phyloP scores from a whole-genome alignment of 2,888 invertebrate species.

The Tupiocoris notatus region DNA sequence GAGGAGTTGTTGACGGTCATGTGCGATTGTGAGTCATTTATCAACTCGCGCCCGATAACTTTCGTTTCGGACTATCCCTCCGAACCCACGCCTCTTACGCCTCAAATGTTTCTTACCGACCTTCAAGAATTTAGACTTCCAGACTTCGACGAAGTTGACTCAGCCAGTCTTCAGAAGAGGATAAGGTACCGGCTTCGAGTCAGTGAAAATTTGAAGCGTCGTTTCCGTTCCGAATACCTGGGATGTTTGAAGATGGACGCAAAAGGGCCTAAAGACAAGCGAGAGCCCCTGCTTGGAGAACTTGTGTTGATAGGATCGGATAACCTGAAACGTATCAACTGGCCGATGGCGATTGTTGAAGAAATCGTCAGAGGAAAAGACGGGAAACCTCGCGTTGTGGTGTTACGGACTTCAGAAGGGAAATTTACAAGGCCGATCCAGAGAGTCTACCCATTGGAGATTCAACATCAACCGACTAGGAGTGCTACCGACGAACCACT shows the following conservation, averaged over 20 bases:
- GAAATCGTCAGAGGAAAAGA: background rate
- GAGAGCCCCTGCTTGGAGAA: constrained; percentile 18
- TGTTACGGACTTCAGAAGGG: constrained; percentile 9
- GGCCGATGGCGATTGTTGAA: constrained; percentile 40
- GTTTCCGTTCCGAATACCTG: constrained; percentile 20
- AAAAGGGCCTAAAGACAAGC: background rate
- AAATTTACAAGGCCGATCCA: constrained; percentile 17
- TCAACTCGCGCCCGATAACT: constrained; percentile 29
- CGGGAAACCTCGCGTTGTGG: constrained; percentile 11
- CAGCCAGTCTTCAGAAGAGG: constrained; percentile 3
- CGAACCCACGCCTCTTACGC: constrained; percentile 49
- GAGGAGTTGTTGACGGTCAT: constrained; percentile 43
- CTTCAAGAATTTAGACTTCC: constrained; percentile 14
- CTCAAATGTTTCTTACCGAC: constrained; percentile 49
- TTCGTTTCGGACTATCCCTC: constrained; percentile 27
- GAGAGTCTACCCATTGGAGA: constrained; percentile 15
- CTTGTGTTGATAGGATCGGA: constrained; percentile 34
- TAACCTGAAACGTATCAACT: constrained; percentile 9
- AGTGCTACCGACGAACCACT: too few species aligned
- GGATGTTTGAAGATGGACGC: background rate
- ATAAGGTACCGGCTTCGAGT: constrained; percentile 16
- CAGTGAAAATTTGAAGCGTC: constrained; percentile 3
- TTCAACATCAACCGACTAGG: too few species aligned
- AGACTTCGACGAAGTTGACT: constrained; percentile 31
- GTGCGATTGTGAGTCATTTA: constrained; percentile 41